phyloP scores from a whole-genome alignment of 2,888 invertebrate species.

The Torymus tubicola region DNA sequence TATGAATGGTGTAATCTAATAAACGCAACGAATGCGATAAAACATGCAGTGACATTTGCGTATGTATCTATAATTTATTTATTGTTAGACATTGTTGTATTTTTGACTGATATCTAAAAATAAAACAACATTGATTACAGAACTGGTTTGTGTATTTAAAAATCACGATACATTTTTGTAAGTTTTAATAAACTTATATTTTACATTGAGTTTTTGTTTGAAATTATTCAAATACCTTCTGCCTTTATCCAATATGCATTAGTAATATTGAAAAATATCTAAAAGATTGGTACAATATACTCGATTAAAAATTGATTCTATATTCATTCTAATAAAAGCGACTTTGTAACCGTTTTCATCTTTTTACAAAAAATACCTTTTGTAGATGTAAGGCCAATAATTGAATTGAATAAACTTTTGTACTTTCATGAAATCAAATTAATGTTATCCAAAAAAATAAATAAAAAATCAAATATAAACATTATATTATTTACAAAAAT shows the following conservation, averaged over 20 bases:
- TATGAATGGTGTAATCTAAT: constrained; percentile 22
- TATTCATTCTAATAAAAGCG: too few species aligned
- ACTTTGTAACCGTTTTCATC: too few species aligned
- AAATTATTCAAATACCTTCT: not conserved
- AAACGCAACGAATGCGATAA: constrained; percentile 47
- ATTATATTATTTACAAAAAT: too few species aligned
- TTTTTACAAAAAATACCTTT: too few species aligned
- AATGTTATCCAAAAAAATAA: too few species aligned
- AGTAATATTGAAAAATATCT: too few species aligned
- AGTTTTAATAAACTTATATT: constrained; percentile 53
- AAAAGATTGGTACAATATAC: too few species aligned
- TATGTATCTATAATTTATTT: constrained; percentile 48
- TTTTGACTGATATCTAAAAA: constrained; percentile 54
- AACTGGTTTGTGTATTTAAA: constrained; percentile 43
- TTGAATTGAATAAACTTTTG: too few species aligned
- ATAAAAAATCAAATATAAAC: too few species aligned
- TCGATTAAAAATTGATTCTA: too few species aligned
- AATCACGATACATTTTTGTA: constrained; percentile 29
- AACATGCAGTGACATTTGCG: constrained; percentile 35
- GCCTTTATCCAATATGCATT: not conserved
- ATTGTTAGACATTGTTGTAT: constrained; percentile 55
- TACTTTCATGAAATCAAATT: too few species aligned
- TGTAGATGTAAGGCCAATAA: too few species aligned
- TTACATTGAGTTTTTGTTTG: not conserved
- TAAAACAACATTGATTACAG: constrained; percentile 50